These are phyloP conservation scores for Ennomos quercinarius DNA, from an alignment of 2,888 invertebrate species.

Conservation along the genomic window DNA sequence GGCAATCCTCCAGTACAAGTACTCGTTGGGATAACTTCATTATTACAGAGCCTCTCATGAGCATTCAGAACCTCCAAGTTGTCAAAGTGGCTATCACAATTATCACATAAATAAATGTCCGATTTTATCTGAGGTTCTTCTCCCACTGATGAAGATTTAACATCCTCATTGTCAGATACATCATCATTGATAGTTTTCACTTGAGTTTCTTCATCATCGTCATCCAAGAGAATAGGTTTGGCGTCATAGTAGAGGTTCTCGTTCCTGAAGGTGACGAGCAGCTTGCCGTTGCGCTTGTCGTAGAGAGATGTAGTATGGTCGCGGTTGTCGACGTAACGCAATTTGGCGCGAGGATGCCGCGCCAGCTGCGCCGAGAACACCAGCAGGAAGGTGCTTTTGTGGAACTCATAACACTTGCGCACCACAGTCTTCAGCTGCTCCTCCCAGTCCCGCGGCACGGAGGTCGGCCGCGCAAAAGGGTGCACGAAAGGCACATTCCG, in stretches of 20 bases:
- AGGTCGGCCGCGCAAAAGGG: slow-evolving; percentile 85
- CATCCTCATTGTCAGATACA: slow-evolving; percentile 9
- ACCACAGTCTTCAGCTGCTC: slow-evolving; percentile 87
- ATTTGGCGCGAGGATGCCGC: slow-evolving; percentile 86
- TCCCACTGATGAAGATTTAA: not conserved
- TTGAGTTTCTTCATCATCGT: slow-evolving; percentile 33
- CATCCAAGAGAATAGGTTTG: slow-evolving; percentile 30
- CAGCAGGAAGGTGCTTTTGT: slow-evolving; percentile 89
- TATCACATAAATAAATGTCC: slow-evolving; percentile 90
- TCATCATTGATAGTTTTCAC: slow-evolving; percentile 14
- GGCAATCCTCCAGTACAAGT: slow-evolving; percentile 61
- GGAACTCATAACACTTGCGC: slow-evolving; percentile 89
- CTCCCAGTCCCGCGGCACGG: slow-evolving; percentile 83
- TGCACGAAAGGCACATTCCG: slow-evolving; percentile 87
- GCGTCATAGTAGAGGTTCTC: slow-evolving; percentile 87
- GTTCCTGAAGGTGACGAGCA: slow-evolving; percentile 91
- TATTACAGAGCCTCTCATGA: slow-evolving; percentile 80
- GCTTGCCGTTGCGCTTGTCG: slow-evolving; percentile 87
- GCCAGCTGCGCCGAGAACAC: slow-evolving; percentile 90
- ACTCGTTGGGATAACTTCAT: slow-evolving; percentile 56
- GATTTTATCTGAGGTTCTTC: slow-evolving; percentile 80
- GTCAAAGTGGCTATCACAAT: slow-evolving; percentile 90
- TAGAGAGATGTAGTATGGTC: slow-evolving; percentile 90
- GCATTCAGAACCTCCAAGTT: slow-evolving; percentile 67
- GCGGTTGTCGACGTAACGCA: slow-evolving; percentile 89